Base-by-base conservation (phyloP, 2,797 vertebrate genomes). In the Myoxocephalus aenaeus region DNA sequence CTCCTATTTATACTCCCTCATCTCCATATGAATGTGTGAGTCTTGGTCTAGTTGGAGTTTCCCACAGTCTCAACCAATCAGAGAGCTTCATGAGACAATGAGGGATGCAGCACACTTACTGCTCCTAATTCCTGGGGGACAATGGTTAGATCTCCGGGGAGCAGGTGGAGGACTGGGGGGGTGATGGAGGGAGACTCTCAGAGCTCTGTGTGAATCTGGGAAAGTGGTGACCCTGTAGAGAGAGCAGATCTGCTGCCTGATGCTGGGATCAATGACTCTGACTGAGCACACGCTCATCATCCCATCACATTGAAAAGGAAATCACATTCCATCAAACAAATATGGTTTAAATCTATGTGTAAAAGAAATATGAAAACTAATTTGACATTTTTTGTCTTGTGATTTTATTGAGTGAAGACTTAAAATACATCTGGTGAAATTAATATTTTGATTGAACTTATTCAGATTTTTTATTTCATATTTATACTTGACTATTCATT, bases 1-100 rank as follows among this genome's bases (percentile, higher is more conserved):
- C 79, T 92, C 87, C 84, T 96, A 94, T 95, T 95, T 97, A 97
- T 97, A 95, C 38, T 2, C 83, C 5, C 66, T 7, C 82, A 88
- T 90, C 89, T 90, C 89, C 94, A 94, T 95, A 93, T 93, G 83
- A 93, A 63, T 63, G 61, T 63, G 38, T 63, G 61, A 22, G 38
- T 63, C 22, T 63, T 1, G 92, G 70, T 91, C 12, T 54, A 4
- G 22, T 27, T 27, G 12, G 88, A 3, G 53, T 14, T 54, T 54
- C 53, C 25, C 53, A 54, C 53, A 54, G 53, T 54, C n/a, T 27
- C 53, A 7, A 3, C 53, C 53, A 54, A 54, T 54, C 53, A 54
- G 53, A 54, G 53, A 27, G 22, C 22, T 27, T 25, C 13, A 13
- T 15, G 53, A 54, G 53, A 54, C 53, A 54, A 54, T 3, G 25